Evolutionary conservation across 2,888 invertebrate genomes (phyloP).

Genomic region (Meta bourneti): DNA sequence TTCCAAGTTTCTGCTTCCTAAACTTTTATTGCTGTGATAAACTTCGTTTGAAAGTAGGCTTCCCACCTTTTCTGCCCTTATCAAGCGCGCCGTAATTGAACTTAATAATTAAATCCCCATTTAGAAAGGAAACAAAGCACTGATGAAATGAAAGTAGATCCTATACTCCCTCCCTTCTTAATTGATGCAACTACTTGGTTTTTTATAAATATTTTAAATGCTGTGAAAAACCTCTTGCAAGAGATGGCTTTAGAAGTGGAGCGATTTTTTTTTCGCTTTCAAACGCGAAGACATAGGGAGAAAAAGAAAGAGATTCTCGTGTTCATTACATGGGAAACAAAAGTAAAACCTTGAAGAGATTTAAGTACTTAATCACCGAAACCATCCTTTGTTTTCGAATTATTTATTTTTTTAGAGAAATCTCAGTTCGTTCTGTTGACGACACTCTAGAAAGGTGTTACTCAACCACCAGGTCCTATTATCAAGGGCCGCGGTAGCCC

Average conservation of each 20-base stretch:
- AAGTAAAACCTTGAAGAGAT: slow-evolving; percentile 29
- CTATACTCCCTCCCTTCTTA: slow-evolving; percentile 14
- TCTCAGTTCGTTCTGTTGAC: too few species aligned
- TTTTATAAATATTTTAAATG: slow-evolving; percentile 22
- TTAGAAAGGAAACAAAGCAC: slow-evolving; percentile 36
- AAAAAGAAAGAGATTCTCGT: slow-evolving; percentile 21
- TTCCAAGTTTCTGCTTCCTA: background rate
- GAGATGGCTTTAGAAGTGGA: slow-evolving; percentile 12
- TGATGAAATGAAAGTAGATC: slow-evolving; percentile 41
- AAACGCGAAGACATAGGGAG: slow-evolving; percentile 11
- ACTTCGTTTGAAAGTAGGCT: background rate
- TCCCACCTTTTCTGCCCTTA: slow-evolving; percentile 22
- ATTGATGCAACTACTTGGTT: slow-evolving; percentile 5
- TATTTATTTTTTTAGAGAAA: background rate
- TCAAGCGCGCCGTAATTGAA: slow-evolving; percentile 35
- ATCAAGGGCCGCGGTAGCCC: too few species aligned
- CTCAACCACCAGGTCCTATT: too few species aligned
- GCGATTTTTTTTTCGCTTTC: background rate
- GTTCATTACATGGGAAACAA: slow-evolving; percentile 37
- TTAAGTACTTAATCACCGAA: slow-evolving; percentile 34
- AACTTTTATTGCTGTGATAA: background rate
- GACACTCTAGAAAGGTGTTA: too few species aligned
- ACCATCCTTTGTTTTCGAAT: background rate
- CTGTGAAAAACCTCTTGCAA: background rate
- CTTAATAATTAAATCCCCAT: slow-evolving; percentile 55